Conservation (phyloP, 2,888 invertebrate genomes). For the Ennomos erosarius region DNA sequence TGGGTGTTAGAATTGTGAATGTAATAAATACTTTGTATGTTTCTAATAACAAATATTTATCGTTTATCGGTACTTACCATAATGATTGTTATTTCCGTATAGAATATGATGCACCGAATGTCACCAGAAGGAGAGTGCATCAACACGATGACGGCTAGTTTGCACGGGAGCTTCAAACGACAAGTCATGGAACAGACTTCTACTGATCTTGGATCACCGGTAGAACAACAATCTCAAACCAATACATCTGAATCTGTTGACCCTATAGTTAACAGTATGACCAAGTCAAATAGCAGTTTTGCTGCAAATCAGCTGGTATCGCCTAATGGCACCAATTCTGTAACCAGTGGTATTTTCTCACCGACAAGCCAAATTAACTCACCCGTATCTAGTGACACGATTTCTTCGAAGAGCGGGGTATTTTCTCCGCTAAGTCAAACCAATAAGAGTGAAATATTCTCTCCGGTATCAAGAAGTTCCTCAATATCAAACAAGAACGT, state of each 20-base stretch:
- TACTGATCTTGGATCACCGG: constrained; percentile 73
- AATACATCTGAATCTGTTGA: constrained; percentile 73
- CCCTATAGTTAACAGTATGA: constrained; percentile 71
- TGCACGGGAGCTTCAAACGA: constrained; percentile 88
- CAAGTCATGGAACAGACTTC: constrained; percentile 80
- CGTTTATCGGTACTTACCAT: constrained; percentile 41
- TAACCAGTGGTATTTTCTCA: constrained; percentile 82
- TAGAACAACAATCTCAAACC: constrained; percentile 72
- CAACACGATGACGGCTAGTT: constrained; percentile 86
- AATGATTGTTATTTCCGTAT: constrained; percentile 70
- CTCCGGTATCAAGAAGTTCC: constrained; percentile 78
- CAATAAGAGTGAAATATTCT: constrained; percentile 80
- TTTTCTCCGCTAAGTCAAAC: constrained; percentile 82
- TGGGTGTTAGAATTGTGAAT: constrained; percentile 24
- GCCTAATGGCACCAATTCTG: constrained; percentile 80
- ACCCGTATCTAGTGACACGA: constrained; percentile 81
- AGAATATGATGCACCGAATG: constrained; percentile 88
- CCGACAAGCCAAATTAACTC: constrained; percentile 84
- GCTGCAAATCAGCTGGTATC: constrained; percentile 77
- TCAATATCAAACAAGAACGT: constrained; percentile 78
- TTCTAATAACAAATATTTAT: constrained; percentile 49
- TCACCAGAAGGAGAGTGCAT: constrained; percentile 89
- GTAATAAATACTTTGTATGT: constrained; percentile 36
- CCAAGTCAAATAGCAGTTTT: constrained; percentile 72
- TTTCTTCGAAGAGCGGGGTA: constrained; percentile 81